These are phyloP conservation scores for Melikaiella ostensackeni DNA, from an alignment of 2,888 invertebrate species.

Conservation along the genomic window DNA sequence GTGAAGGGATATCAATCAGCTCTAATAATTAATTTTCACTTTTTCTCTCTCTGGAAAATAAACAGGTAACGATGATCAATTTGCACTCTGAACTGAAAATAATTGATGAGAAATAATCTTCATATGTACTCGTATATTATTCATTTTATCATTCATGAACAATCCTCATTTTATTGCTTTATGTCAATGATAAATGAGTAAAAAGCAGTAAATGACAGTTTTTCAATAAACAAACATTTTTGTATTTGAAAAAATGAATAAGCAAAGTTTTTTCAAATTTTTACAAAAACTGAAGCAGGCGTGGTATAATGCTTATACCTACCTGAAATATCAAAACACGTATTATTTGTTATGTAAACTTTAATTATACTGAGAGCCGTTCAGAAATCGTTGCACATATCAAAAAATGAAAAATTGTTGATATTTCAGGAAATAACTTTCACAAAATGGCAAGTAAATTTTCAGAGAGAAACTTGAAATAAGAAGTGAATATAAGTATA, in stretches of 20 bases:
- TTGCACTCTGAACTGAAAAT: not conserved
- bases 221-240: not conserved
- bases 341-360: not conserved
- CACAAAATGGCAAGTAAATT: not conserved
- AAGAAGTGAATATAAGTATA: not conserved
- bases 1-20: constrained; percentile 1
- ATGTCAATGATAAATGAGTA: not conserved
- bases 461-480: not conserved
- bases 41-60: not conserved
- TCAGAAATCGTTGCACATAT: no score
- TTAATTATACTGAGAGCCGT: not conserved
- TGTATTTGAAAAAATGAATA: not conserved
- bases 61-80: not conserved
- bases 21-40: not conserved
- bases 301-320: no score
- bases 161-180: not conserved
- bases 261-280: not conserved
- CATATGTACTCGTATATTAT: not conserved
- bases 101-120: not conserved
- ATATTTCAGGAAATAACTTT: no score
- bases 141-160: not conserved
- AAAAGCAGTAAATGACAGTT: not conserved
- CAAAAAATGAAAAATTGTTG: no score
- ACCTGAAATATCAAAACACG: no score
- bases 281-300: no score